Conservation (phyloP, 1,140 invertebrate genomes). For the Trialeurodes vaporariorum region DNA sequence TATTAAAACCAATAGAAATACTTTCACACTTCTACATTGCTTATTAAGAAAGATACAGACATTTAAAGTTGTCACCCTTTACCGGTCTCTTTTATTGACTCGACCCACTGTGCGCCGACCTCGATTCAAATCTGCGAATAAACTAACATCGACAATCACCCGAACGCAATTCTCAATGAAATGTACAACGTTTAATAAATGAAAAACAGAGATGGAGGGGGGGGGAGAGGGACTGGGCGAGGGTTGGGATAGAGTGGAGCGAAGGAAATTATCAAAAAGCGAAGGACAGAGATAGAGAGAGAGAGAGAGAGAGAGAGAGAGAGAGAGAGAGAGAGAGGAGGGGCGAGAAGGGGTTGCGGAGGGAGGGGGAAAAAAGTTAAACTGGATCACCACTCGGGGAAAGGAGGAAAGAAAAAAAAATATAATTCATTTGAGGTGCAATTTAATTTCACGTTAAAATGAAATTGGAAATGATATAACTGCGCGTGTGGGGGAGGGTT, state of each 20-base stretch:
- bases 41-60: too few species aligned
- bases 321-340: too few species aligned
- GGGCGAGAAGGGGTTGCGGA: neutral
- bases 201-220: neutral
- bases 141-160: neutral
- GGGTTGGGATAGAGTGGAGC: neutral
- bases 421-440: neutral
- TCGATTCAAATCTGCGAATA: too few species aligned
- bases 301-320: too few species aligned
- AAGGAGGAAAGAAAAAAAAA: neutral
- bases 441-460: slow-evolving; percentile 1
- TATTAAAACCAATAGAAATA: too few species aligned
- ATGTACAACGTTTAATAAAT: neutral
- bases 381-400: neutral
- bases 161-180: neutral
- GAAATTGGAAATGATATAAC: neutral
- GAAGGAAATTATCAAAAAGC: neutral
- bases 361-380: neutral
- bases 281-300: neutral
- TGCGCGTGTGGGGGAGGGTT: neutral
- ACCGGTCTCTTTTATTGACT: too few species aligned
- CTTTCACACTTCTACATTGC: too few species aligned
- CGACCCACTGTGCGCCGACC: too few species aligned
- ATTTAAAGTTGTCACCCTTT: too few species aligned
- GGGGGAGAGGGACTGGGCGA: neutral